Conservation (phyloP, 2,113 vertebrate species). For the Anguilla rostrata region DNA sequence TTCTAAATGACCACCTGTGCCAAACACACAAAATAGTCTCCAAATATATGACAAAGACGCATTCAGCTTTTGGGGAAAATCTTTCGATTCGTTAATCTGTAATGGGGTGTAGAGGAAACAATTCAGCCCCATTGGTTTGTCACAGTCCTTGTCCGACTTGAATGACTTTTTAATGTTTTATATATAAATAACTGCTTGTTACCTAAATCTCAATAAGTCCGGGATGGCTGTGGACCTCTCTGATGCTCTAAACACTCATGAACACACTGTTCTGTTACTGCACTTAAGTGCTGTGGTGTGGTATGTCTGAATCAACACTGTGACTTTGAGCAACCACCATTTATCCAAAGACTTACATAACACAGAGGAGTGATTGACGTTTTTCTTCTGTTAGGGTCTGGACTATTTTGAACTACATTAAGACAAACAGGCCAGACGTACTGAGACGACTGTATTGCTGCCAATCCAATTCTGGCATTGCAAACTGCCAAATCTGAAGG, state of each 20-base stretch:
- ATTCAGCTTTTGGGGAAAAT: constrained; percentile 18
- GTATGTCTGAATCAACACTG: background rate
- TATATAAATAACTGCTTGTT: constrained; percentile 44
- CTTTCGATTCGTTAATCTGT: constrained; percentile 38
- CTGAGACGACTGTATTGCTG: constrained; percentile 38
- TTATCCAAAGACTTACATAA: constrained; percentile 48
- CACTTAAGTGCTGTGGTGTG: constrained; percentile 26
- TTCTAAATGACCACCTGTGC: background rate
- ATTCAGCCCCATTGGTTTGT: constrained; percentile 26
- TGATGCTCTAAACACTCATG: constrained; percentile 13
- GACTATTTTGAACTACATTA: constrained; percentile 51
- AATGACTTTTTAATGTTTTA: constrained; percentile 25
- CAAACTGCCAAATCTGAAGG: constrained; percentile 36
- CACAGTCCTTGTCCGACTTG: constrained; percentile 32
- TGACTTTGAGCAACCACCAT: constrained; percentile 19
- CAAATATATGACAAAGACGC: constrained; percentile 19
- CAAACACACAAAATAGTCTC: background rate
- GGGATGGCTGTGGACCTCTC: constrained; percentile 30
- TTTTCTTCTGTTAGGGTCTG: constrained; percentile 42
- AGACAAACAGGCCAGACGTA: constrained; percentile 38
- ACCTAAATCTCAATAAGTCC: constrained; percentile 22
- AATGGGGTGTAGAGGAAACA: constrained; percentile 25
- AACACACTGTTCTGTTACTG: constrained; percentile 25
- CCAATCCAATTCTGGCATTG: constrained; percentile 54
- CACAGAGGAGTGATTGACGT: constrained; percentile 15